A percentile compares a stretch with the other conserved stretches of the same genome.
Evolutionary conservation across 1,140 invertebrate genomes (phyloP).

Genomic region (Trissolcus basalis): DNA sequence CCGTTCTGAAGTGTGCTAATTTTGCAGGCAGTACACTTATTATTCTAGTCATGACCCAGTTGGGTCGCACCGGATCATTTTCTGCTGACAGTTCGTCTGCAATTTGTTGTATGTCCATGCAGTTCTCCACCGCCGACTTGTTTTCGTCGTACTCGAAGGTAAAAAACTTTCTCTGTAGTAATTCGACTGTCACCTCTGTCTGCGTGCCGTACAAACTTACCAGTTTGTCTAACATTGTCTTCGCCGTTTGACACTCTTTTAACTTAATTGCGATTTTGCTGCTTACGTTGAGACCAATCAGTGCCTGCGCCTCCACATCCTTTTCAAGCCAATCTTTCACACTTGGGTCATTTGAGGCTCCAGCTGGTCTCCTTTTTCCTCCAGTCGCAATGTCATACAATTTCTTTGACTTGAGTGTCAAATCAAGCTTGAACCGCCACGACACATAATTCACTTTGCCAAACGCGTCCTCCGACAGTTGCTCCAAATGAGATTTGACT

Average conservation of each 20-base stretch:
- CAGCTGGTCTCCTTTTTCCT: slow-evolving; percentile 10
- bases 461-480: background rate
- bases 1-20: slow-evolving; percentile 49
- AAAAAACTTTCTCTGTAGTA: slow-evolving; percentile 27
- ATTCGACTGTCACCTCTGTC: slow-evolving; percentile 34
- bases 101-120: slow-evolving; percentile 24
- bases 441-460: slow-evolving; percentile 4
- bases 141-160: slow-evolving; percentile 36
- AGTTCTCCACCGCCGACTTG: slow-evolving; percentile 48
- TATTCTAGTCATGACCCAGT: slow-evolving; percentile 46
- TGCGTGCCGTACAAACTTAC: slow-evolving; percentile 42
- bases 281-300: slow-evolving; percentile 42
- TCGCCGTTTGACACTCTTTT: slow-evolving; percentile 27
- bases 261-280: slow-evolving; percentile 30
- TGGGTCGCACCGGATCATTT: slow-evolving; percentile 37
- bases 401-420: slow-evolving; percentile 2
- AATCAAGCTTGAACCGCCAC: slow-evolving; percentile 8
- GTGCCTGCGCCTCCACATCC: slow-evolving; percentile 29
- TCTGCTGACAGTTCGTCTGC: slow-evolving; percentile 32
- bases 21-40: slow-evolving; percentile 42
- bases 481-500: slow-evolving; percentile 2
- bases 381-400: slow-evolving; percentile 40
- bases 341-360: background rate
- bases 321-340: slow-evolving; percentile 22
- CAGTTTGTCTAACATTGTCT: slow-evolving; percentile 44